These are phyloP conservation scores for Phortica magna DNA, from an alignment of 2,888 invertebrate genomes.

Conservation along the genomic window DNA sequence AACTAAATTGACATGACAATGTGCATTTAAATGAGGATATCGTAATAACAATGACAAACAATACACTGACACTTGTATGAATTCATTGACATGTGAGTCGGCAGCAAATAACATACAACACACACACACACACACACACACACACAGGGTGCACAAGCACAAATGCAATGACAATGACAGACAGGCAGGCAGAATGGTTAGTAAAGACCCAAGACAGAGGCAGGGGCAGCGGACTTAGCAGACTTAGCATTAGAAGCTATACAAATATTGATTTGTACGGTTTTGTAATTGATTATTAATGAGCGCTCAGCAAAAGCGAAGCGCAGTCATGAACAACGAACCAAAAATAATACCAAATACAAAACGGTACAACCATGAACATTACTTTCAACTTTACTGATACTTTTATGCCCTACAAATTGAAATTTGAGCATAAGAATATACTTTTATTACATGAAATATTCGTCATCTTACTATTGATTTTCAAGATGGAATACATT, in stretches of 20 bases:
- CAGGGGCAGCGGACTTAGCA: too few relatives aligned
- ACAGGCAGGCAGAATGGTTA: background rate
- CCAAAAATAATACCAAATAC: background rate
- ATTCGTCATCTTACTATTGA: too few relatives aligned
- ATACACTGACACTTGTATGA: constrained; percentile 33
- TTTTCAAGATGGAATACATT: too few relatives aligned
- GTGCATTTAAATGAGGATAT: constrained; percentile 56
- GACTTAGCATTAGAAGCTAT: constrained; percentile 17
- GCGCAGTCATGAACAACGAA: background rate
- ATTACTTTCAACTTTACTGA: too few relatives aligned
- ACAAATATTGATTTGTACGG: constrained; percentile 33
- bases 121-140: constrained; percentile 20
- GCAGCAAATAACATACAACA: background rate
- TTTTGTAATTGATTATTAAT: constrained; percentile 36
- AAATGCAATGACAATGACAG: constrained; percentile 28
- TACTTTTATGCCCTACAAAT: too few relatives aligned
- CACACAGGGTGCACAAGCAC: constrained; percentile 4
- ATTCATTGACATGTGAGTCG: constrained; percentile 27
- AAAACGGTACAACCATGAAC: too few relatives aligned
- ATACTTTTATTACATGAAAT: too few relatives aligned
- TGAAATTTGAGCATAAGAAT: too few relatives aligned
- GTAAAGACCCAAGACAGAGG: too few relatives aligned
- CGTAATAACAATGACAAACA: constrained; percentile 26
- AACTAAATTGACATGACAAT: constrained; percentile 65
- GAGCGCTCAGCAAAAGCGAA: background rate